Evolutionary conservation across 2,797 vertebrate species (phyloP).

Genomic region (Lepus townsendii): DNA sequence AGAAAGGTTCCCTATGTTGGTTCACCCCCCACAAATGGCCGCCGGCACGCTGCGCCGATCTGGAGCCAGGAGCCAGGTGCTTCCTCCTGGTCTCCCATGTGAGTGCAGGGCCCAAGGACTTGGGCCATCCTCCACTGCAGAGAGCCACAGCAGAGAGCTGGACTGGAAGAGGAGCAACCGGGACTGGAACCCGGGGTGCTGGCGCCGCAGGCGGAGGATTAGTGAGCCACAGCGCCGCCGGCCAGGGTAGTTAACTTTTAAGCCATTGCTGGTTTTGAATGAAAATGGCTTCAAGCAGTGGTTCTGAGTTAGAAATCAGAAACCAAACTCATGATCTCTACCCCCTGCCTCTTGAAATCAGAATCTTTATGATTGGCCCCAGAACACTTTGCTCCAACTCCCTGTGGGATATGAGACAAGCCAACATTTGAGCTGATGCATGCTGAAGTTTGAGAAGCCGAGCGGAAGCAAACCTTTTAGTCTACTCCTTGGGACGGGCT

Average conservation of each 20-base stretch:
- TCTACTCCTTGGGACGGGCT: background rate
- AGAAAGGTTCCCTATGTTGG: too few relatives aligned
- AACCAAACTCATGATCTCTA: background rate
- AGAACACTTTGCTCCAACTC: constrained; percentile 11
- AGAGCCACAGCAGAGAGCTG: too few relatives aligned
- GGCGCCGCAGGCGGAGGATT: too few relatives aligned
- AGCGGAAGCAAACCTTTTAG: background rate
- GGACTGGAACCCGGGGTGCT: too few relatives aligned
- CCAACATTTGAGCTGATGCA: background rate
- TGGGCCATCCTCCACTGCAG: too few relatives aligned
- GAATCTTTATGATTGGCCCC: constrained; percentile 2
- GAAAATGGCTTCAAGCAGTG: constrained; percentile 10
- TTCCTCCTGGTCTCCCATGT: too few relatives aligned
- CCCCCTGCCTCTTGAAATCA: constrained; percentile 7
- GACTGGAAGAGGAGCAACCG: too few relatives aligned
- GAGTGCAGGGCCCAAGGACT: too few relatives aligned
- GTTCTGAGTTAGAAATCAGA: constrained; percentile 50
- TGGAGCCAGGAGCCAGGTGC: too few relatives aligned
- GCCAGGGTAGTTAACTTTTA: background rate
- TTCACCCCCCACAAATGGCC: too few relatives aligned
- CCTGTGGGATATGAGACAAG: background rate
- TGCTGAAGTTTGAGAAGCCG: background rate
- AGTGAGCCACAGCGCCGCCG: too few relatives aligned
- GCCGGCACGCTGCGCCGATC: too few relatives aligned
- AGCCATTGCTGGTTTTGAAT: constrained; percentile 41